These are phyloP conservation scores for Shargacucullia verbasci DNA, from an alignment of 2,888 invertebrate genomes.

Conservation along the genomic window DNA sequence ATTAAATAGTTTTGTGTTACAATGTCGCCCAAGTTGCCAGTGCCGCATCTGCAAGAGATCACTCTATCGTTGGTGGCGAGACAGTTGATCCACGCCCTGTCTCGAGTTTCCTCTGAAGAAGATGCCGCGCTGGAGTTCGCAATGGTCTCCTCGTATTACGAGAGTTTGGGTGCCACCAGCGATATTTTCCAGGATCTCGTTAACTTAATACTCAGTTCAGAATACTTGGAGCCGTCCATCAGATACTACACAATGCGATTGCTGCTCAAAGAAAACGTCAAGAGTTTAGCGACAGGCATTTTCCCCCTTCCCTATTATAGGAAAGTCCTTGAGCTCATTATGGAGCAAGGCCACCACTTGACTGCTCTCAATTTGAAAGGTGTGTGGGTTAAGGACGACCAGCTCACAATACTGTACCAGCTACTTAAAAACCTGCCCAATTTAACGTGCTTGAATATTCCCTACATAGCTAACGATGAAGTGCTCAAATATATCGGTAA, in stretches of 20 bases:
- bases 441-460: slow-evolving; percentile 90
- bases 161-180: slow-evolving; percentile 90
- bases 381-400: slow-evolving; percentile 92
- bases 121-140: slow-evolving; percentile 89
- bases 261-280: slow-evolving; percentile 91
- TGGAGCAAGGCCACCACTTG: slow-evolving; percentile 90
- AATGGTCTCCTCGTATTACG: slow-evolving; percentile 89
- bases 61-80: slow-evolving; percentile 90
- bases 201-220: slow-evolving; percentile 90
- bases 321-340: slow-evolving; percentile 91
- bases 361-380: slow-evolving; percentile 92
- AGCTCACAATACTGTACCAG: slow-evolving; percentile 90
- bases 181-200: slow-evolving; percentile 92
- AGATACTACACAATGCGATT: slow-evolving; percentile 91
- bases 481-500: slow-evolving; percentile 90
- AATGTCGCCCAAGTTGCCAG: slow-evolving; percentile 91
- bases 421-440: slow-evolving; percentile 89
- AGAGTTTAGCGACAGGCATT: slow-evolving; percentile 91
- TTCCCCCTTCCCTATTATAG: slow-evolving; percentile 93
- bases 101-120: slow-evolving; percentile 89
- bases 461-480: slow-evolving; percentile 92
- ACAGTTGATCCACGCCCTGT: slow-evolving; percentile 90
- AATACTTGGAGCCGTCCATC: slow-evolving; percentile 91
- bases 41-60: slow-evolving; percentile 89
- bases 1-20: slow-evolving; percentile 65